Evolutionary conservation across 2,888 invertebrate species (phyloP), one percentile per base, ranked within the genome.

Genomic region (Syrphus vitripennis): DNA sequence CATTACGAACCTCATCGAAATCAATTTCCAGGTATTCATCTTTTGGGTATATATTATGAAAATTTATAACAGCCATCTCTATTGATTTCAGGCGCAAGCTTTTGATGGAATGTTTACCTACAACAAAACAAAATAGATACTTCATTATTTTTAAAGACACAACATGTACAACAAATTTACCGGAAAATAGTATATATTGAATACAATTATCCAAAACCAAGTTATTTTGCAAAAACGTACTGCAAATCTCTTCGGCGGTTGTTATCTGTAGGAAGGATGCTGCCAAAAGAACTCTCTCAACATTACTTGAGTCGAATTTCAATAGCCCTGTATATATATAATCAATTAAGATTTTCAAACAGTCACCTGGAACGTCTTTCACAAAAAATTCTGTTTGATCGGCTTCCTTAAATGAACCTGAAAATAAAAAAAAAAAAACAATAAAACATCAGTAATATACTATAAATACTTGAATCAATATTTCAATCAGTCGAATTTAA

Each of bases 241-340:
- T 88, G 57, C 90, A 90, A 69, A 88, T 70, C 31, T 90, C 88
- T 71, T 89, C 88, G 26, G 89, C 87, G 53, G 88, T 89, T 24
- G 88, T 87, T 50, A 90, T 74, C 61, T 90, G 90, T 29, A 90
- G 50, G 65, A 89, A 90, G 0, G 88, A 87, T 1, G 90, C 89
- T 3, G 89, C 88, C 59, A 88, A 87, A 19, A 90, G 67, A 29
- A 90, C 50, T 12, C 88, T 87, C 29, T 89, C 89, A 2, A 89
- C 89, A 87, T 87, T 88, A 0, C 78, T 88, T 14, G 87, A 83
- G 19, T 77, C 75, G 50, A 89, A 88, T 26, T 89, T 87, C 16
- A 90, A 80, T 2, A 86, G 48, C 0, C 90, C 90, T 0, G 89
- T 90, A 74, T 90, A 90, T 9, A 90, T 87, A 34, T 88, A 90